Conservation (phyloP, 2,113 vertebrate genomes). For the Varanus komodoensis region DNA sequence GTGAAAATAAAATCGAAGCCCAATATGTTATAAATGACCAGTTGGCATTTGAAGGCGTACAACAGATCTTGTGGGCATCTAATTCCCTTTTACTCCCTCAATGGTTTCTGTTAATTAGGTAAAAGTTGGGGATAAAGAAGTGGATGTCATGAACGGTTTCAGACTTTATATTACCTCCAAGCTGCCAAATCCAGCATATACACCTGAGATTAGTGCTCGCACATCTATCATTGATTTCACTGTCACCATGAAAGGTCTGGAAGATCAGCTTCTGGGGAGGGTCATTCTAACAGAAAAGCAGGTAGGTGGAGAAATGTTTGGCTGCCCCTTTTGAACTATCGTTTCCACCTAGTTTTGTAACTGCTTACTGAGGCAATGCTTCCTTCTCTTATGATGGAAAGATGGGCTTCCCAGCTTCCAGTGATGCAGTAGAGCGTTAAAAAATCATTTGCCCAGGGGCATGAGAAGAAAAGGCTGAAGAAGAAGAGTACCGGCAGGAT, state of each 20-base stretch:
- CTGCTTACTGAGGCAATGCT: background rate
- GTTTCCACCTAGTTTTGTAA: background rate
- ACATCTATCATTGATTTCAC: slow-evolving; percentile 96
- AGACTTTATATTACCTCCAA: slow-evolving; percentile 94
- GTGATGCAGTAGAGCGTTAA: background rate
- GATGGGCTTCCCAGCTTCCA: background rate
- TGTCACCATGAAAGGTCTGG: slow-evolving; percentile 94
- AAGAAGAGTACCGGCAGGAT: too few species aligned
- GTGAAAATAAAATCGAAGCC: background rate
- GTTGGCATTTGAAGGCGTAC: background rate
- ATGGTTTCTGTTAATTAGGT: slow-evolving; percentile 81
- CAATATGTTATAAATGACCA: background rate
- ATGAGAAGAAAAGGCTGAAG: too few species aligned
- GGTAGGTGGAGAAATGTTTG: slow-evolving; percentile 71
- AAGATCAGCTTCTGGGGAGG: slow-evolving; percentile 94
- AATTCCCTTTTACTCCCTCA: background rate
- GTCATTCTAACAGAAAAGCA: slow-evolving; percentile 96
- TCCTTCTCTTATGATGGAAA: background rate
- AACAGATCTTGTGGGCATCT: background rate
- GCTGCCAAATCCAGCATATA: slow-evolving; percentile 92
- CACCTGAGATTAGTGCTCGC: slow-evolving; percentile 93
- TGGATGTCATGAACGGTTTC: slow-evolving; percentile 93
- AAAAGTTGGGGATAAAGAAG: slow-evolving; percentile 95
- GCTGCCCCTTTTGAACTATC: background rate
- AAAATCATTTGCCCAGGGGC: too few species aligned